Percentiles rank a stretch among this genome's conserved stretches.
phyloP scores from a whole-genome alignment of 2,113 vertebrate genomes.

The Chlorodrepanis virens region DNA sequence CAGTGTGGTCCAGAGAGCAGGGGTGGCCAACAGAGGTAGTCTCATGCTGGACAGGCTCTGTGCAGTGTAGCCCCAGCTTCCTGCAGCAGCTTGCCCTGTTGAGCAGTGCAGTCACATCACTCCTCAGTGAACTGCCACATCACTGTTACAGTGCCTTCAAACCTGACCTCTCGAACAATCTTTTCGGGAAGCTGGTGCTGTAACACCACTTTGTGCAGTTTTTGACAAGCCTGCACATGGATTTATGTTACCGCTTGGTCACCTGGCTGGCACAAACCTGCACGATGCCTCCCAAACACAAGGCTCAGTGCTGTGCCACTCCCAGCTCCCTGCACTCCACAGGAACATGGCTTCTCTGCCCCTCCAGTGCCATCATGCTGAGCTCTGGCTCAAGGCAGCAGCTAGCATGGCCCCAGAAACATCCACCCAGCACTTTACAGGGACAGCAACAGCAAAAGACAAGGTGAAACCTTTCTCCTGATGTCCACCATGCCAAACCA shows the following conservation, averaged over 20 bases:
- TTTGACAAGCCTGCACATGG: neutral
- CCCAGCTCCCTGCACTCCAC: neutral
- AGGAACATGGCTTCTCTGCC: neutral
- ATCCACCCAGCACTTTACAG: neutral
- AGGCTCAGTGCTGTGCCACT: neutral
- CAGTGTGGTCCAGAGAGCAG: neutral
- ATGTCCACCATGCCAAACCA: neutral
- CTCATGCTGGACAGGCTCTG: neutral
- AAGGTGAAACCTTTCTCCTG: neutral
- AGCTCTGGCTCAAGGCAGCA: neutral
- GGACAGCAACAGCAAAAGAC: neutral
- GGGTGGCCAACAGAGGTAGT: neutral
- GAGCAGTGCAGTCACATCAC: neutral
- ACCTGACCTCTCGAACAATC: neutral
- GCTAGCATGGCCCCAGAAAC: neutral
- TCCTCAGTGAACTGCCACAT: accelerated
- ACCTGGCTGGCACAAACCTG: neutral
- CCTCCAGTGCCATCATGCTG: neutral
- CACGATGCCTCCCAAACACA: neutral
- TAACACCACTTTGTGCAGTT: neutral
- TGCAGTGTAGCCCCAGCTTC: neutral
- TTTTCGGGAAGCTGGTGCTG: neutral
- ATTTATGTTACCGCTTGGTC: neutral
- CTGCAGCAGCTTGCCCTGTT: accelerated
- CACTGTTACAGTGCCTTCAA: neutral